phyloP scores from a whole-genome alignment of 2,797 vertebrate species.

The Hyperoplus immaculatus region DNA sequence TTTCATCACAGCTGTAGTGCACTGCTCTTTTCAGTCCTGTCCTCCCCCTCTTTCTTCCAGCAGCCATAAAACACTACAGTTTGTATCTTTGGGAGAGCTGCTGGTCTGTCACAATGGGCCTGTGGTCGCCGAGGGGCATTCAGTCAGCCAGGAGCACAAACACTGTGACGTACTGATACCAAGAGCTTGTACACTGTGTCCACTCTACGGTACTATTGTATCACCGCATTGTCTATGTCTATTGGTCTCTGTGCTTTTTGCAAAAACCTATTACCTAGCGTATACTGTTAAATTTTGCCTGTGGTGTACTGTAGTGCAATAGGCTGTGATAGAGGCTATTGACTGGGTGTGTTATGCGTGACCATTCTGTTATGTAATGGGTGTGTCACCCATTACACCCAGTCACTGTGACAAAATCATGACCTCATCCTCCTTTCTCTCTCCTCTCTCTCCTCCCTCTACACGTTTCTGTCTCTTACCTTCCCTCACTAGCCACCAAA shows the following conservation, averaged over 20 bases:
- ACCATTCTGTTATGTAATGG: constrained; percentile 64
- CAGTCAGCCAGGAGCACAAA: constrained; percentile 46
- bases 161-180: constrained; percentile 57
- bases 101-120: constrained; percentile 48
- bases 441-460: constrained; percentile 9
- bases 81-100: constrained; percentile 48
- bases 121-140: constrained; percentile 46
- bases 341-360: constrained; percentile 48
- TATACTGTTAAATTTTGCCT: constrained; percentile 30
- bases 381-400: constrained; percentile 51
- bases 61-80: constrained; percentile 39
- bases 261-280: constrained; percentile 1
- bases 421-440: constrained; percentile 39
- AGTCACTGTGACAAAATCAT: constrained; percentile 46
- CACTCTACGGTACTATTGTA: constrained; percentile 12
- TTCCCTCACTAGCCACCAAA: constrained; percentile 8
- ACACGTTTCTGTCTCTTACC: constrained; percentile 10
- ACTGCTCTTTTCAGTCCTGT: constrained; percentile 38
- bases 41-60: constrained; percentile 42
- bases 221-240: constrained; percentile 21
- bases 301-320: constrained; percentile 11
- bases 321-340: constrained; percentile 43
- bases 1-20: constrained; percentile 66
- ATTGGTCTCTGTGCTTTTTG: not conserved
- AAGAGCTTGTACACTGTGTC: constrained; percentile 3